Conservation (phyloP, 2,888 invertebrate species). For the Nysson spinosus region DNA sequence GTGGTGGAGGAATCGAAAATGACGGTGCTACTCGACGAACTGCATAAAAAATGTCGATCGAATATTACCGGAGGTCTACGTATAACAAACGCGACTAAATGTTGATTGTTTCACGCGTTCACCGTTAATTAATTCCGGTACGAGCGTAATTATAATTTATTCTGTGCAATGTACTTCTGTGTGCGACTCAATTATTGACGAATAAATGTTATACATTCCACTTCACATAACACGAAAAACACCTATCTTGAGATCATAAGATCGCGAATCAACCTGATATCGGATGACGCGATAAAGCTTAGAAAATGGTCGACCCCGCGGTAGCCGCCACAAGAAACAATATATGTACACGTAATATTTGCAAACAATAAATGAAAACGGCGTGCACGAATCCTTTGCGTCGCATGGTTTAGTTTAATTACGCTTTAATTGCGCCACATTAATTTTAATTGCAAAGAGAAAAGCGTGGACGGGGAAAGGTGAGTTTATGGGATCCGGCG, state of each 20-base stretch:
- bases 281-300: slow-evolving; percentile 1
- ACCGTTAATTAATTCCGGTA: too few species aligned
- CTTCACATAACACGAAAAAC: neutral
- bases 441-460: slow-evolving; percentile 53
- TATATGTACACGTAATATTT: slow-evolving; percentile 24
- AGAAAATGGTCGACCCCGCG: neutral
- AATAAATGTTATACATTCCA: too few species aligned
- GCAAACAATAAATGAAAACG: slow-evolving; percentile 25
- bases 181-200: too few species aligned
- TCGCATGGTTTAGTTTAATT: slow-evolving; percentile 52
- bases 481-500: slow-evolving; percentile 21
- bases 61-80: slow-evolving; percentile 1
- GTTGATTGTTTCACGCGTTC: too few species aligned
- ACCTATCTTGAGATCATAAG: neutral
- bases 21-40: slow-evolving; percentile 96
- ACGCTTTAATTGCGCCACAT: slow-evolving; percentile 49
- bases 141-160: too few species aligned
- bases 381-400: slow-evolving; percentile 45
- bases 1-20: slow-evolving; percentile 94
- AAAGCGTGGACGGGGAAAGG: too few species aligned
- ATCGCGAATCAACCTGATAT: neutral
- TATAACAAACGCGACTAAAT: neutral
- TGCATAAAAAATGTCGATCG: slow-evolving; percentile 74
- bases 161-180: too few species aligned
- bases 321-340: slow-evolving; percentile 26